A percentile compares a stretch with the other conserved stretches of the same genome.
phyloP scores from a whole-genome alignment of 92 coral and sea anemone genomes.

The Galaxea fascicularis region DNA sequence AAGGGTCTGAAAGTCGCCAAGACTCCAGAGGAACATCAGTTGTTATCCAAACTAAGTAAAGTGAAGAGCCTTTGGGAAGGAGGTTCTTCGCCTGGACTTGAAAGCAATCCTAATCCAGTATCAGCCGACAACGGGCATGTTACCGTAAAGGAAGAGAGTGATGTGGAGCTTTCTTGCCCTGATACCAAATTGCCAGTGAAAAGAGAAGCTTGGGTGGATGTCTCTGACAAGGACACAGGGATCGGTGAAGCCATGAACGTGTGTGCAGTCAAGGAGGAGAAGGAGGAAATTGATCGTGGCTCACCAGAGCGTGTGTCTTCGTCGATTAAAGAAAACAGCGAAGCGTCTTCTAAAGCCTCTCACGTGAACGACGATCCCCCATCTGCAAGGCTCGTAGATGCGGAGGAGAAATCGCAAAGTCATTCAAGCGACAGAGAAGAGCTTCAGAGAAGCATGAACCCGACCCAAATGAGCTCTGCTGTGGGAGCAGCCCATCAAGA shows the following conservation, averaged over 20 bases:
- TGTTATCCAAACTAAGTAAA: constrained; percentile 65
- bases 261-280: neutral
- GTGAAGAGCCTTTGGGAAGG: constrained; percentile 72
- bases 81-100: neutral
- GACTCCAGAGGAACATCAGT: constrained; percentile 57
- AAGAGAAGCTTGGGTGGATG: constrained; percentile 10
- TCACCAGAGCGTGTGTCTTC: neutral
- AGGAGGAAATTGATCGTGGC: neutral
- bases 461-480: neutral
- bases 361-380: neutral
- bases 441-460: neutral
- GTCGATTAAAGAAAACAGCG: neutral
- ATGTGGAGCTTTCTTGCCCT: neutral
- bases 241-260: neutral
- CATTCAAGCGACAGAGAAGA: neutral
- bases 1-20: constrained; percentile 39
- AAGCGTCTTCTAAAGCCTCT: neutral
- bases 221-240: neutral
- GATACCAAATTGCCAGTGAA: neutral
- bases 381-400: neutral
- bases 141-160: neutral
- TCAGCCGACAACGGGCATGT: neutral
- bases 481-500: neutral
- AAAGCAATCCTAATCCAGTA: neutral
- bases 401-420: neutral